Conservation (phyloP, 2,797 vertebrate genomes). For the Periophthalmus magnuspinnatus region DNA sequence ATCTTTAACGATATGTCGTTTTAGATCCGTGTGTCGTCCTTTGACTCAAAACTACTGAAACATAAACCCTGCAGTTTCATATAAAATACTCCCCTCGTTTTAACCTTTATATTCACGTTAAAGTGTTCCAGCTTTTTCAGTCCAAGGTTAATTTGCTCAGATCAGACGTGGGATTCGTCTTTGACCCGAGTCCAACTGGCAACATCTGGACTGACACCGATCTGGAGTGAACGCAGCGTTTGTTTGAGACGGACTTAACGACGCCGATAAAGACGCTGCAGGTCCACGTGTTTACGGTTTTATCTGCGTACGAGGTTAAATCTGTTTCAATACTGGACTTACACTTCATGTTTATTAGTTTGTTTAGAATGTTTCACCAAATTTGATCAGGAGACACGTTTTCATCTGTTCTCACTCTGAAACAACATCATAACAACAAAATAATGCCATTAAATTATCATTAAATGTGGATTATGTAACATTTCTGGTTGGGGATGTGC, state of each 20-base stretch:
- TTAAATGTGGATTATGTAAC: too few relatives aligned
- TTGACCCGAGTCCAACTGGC: slow-evolving; percentile 9
- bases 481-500: too few relatives aligned
- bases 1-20: too few relatives aligned
- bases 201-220: slow-evolving; percentile 1
- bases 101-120: neutral
- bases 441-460: too few relatives aligned
- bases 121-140: slow-evolving; percentile 1
- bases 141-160: slow-evolving; percentile 8
- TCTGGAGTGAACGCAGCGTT: neutral
- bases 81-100: neutral
- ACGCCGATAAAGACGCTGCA: neutral
- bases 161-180: neutral
- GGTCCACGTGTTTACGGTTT: too few relatives aligned
- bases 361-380: too few relatives aligned
- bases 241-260: neutral
- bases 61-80: neutral
- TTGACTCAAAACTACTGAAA: neutral
- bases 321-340: too few relatives aligned
- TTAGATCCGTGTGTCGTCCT: neutral
- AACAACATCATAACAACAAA: too few relatives aligned
- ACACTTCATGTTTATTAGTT: too few relatives aligned
- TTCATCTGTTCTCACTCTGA: too few relatives aligned
- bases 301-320: too few relatives aligned
- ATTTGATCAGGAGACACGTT: too few relatives aligned